Evolutionary conservation across 1,140 invertebrate species (phyloP).

Genomic region (Sycophaga agraensis): DNA sequence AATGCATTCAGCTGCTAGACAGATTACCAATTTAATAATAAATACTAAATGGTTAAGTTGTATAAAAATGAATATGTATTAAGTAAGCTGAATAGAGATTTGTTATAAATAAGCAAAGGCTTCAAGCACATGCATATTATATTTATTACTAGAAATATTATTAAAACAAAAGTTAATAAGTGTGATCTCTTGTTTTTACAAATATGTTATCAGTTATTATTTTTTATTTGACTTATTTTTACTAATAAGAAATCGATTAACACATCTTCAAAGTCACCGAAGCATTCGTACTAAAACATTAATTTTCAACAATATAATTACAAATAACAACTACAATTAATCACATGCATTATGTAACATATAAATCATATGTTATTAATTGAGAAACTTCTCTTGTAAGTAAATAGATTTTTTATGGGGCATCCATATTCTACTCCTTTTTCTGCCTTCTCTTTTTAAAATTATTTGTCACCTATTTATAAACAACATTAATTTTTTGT

Average conservation of each 20-base stretch:
- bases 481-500: too few species aligned
- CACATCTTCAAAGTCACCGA: constrained; percentile 26
- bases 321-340: constrained; percentile 26
- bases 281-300: constrained; percentile 4
- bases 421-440: neutral
- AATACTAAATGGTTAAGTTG: too few species aligned
- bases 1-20: constrained; percentile 11
- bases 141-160: constrained; percentile 59
- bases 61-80: too few species aligned
- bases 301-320: constrained; percentile 15
- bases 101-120: constrained; percentile 51
- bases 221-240: constrained; percentile 34
- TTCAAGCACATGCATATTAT: constrained; percentile 60
- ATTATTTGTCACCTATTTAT: too few species aligned
- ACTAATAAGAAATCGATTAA: constrained; percentile 32
- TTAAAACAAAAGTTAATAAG: constrained; percentile 52
- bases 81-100: constrained; percentile 41
- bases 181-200: constrained; percentile 33
- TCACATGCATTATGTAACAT: too few species aligned
- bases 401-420: neutral
- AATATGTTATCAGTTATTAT: constrained; percentile 30
- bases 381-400: neutral
- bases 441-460: neutral
- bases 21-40: neutral
- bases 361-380: constrained; percentile 8